Base-by-base conservation (phyloP, 2,888 invertebrate species). In the Agrochola macilenta region DNA sequence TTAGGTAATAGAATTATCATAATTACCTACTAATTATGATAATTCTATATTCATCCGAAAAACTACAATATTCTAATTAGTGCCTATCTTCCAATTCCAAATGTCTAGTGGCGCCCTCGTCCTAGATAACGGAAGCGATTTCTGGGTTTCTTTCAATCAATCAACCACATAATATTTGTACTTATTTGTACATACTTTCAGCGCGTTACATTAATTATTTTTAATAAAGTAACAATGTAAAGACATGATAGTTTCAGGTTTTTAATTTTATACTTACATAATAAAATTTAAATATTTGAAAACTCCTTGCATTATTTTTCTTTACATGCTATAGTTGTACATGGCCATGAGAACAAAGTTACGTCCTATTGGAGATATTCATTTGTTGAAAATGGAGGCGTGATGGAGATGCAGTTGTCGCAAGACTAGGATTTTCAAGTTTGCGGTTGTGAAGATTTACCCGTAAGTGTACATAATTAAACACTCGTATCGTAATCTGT, bases 381-480 rank as follows among this genome's bases (percentile, higher is more conserved):
- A 96, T 96, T 96, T 96, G 95, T 96, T 95, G 95, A 95, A 96
- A 95, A 96, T 96, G 96, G 96, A 94, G 95, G 94, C 94, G 95
- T 95, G 95, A 96, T 95, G 94, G 94, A 92, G 90, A 93, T 92
- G 92, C 93, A 92, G 92, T 94, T 93, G 94, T 94, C 93, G 93
- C 91, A 94, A 93, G 93, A 92, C 91, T 92, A 88, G 86, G 91
- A 93, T 95, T 95, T 96, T 95, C 94, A 94, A 93, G 93, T 95
- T 95, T 89, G 93, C 93, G 91, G 93, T 93, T 95, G 93, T 91
- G 91, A 90, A 88, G 89, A 93, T 93, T 92, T 92, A 85, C 89
- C 90, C 90, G 95, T 95, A 87, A 93, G 94, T 95, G 87, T 83
- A 85, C 81, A 81, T 80, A 81, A 91, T 90, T 91, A 89, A 91